A percentile compares a stretch with the other conserved stretches of the same genome.
These are phyloP conservation scores for Taxidea taxus DNA, from an alignment of 2,113 vertebrate genomes.

Conservation along the genomic window DNA sequence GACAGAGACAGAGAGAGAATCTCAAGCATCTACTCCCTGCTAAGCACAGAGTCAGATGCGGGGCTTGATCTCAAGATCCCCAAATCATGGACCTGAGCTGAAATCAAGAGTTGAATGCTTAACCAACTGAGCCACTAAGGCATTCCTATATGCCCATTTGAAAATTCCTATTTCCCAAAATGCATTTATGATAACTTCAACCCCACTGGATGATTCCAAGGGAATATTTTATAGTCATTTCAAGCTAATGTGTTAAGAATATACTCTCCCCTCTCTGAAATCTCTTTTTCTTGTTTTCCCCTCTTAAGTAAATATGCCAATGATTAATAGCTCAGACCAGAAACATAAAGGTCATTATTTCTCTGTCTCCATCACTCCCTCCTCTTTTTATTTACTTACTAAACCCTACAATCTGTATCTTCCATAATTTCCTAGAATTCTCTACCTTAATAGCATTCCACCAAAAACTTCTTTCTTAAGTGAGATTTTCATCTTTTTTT, in stretches of 20 bases:
- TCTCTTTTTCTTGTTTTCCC: neutral
- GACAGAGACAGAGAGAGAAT: neutral
- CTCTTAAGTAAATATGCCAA: neutral
- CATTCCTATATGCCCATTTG: neutral
- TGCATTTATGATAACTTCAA: neutral
- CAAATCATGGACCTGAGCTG: neutral
- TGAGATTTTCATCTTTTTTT: neutral
- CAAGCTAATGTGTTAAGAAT: neutral
- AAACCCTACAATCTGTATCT: neutral
- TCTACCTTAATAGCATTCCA: neutral
- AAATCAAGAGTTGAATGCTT: neutral
- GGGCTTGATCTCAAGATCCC: neutral
- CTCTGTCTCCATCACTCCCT: neutral
- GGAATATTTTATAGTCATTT: neutral
- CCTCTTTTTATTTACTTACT: neutral
- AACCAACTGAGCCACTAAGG: neutral
- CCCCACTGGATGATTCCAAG: neutral
- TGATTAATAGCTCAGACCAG: neutral
- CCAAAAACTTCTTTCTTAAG: neutral
- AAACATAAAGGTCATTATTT: neutral
- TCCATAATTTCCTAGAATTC: neutral
- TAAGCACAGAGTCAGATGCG: neutral
- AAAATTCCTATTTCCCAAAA: neutral
- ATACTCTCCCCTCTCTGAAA: neutral
- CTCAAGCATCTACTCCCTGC: neutral